Conservation (phyloP, 2,113 vertebrate genomes). For the Axis porcinus region DNA sequence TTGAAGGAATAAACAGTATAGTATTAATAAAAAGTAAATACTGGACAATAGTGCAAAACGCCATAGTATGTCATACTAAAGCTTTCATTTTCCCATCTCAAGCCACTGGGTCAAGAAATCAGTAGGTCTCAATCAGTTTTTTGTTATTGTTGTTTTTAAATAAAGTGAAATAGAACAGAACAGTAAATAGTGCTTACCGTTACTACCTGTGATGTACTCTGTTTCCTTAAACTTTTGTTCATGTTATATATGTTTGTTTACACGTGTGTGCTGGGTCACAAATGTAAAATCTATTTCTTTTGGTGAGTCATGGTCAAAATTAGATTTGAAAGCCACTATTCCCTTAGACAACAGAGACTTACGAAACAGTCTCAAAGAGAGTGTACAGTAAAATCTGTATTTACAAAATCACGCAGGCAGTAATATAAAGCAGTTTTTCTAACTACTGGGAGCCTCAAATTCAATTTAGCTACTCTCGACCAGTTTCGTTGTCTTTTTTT, state of each 20-base stretch:
- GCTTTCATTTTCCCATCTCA: neutral
- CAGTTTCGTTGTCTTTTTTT: neutral
- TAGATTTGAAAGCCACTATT: neutral
- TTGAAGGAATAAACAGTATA: neutral
- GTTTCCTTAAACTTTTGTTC: neutral
- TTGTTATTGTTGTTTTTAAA: neutral
- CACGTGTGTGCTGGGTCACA: neutral
- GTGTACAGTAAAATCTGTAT: neutral
- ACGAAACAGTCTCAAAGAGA: neutral
- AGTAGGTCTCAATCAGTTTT: neutral
- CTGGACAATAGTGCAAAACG: neutral
- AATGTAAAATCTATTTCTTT: neutral
- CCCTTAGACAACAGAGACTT: neutral
- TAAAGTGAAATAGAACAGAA: neutral
- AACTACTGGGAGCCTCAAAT: neutral
- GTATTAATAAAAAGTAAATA: neutral
- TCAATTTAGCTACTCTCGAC: neutral
- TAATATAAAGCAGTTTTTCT: neutral
- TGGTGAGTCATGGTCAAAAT: neutral
- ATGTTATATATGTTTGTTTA: neutral
- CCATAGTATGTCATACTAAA: neutral
- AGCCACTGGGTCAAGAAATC: neutral
- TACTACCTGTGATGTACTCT: neutral
- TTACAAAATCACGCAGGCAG: neutral
- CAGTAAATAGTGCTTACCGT: neutral